Evolutionary conservation across 37 sponge, comb jelly and placozoan species (phyloP).

Genomic region (Eunapius fragilis): DNA sequence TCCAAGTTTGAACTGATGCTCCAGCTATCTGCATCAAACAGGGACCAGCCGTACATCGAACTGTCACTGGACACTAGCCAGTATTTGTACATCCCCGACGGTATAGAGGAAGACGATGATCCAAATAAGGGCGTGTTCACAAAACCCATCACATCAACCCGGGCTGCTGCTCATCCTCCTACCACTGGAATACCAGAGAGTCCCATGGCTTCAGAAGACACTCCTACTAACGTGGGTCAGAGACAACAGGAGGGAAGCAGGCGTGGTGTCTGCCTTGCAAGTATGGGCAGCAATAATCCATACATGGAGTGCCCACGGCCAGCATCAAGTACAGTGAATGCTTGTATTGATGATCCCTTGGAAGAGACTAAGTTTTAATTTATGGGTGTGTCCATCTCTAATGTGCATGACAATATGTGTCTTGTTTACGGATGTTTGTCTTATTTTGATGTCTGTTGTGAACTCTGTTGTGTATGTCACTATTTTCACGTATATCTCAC

Average conservation of each 20-base stretch:
- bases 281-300: background rate
- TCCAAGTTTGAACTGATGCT: conserved; percentile 19
- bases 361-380: background rate
- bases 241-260: background rate
- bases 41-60: background rate
- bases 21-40: background rate
- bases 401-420: no score
- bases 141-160: background rate
- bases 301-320: background rate
- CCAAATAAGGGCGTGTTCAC: background rate
- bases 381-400: no score
- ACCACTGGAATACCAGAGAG: background rate
- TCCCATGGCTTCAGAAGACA: background rate
- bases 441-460: no score
- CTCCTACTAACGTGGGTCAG: background rate
- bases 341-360: background rate
- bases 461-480: no score
- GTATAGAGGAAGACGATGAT: background rate
- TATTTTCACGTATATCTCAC: no score
- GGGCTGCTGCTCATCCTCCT: background rate
- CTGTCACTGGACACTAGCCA: background rate
- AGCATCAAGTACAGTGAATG: background rate
- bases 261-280: background rate
- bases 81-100: background rate
- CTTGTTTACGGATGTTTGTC: no score